phyloP scores from a whole-genome alignment of 1,140 invertebrate genomes.

The Macrosteles quadrilineatus region DNA sequence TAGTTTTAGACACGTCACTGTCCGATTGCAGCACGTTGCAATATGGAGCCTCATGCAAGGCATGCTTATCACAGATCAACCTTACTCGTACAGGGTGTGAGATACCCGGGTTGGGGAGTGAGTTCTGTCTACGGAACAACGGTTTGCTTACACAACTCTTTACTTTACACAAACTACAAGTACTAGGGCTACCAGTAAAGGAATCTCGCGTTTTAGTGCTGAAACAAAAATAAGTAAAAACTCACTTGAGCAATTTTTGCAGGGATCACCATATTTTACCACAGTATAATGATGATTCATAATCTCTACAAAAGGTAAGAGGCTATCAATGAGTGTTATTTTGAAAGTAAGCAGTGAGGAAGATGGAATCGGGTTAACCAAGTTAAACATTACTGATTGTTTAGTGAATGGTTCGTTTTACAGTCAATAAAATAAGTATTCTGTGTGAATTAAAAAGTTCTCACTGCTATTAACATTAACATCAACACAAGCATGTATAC shows the following conservation, averaged over 20 bases:
- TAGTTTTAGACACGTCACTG: background rate
- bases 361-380: no score
- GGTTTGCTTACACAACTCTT: constrained; percentile 10
- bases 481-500: no score
- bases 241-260: background rate
- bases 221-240: constrained; percentile 19
- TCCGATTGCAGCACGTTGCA: background rate
- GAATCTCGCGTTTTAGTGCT: constrained; percentile 17
- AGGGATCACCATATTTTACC: no score
- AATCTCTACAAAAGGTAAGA: no score
- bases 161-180: constrained; percentile 22
- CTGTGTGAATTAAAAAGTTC: no score
- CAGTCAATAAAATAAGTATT: no score
- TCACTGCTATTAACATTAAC: no score
- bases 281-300: no score
- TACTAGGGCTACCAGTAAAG: constrained; percentile 15
- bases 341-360: no score
- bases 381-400: no score
- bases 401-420: no score
- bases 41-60: background rate
- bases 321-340: no score
- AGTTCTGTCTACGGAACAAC: constrained; percentile 22
- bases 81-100: background rate
- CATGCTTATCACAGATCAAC: constrained; percentile 23
- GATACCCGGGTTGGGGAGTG: background rate